Base-by-base conservation (phyloP, 23 tunicate genomes). In the Styela plicata region DNA sequence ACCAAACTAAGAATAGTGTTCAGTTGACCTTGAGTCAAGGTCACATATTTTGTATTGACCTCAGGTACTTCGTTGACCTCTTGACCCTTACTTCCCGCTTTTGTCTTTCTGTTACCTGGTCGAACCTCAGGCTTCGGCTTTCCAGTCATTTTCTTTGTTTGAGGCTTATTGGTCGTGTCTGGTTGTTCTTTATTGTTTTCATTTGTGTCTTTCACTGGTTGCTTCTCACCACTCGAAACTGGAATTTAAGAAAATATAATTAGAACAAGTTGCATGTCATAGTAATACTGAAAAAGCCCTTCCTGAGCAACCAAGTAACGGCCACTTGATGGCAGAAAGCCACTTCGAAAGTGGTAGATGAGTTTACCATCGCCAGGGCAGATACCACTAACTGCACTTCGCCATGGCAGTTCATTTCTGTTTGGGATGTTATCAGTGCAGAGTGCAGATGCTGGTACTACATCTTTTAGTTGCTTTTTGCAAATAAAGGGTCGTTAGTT, bases 21-120 rank as follows among this genome's bases (percentile, higher is more conserved):
- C 16, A 93, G 82, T 52, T 93, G 98, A 69, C 86, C 93, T 75
- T 93, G 94, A 33, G 98, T 93, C 34, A 93, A 66, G 21, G 98
- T 88, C 69, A 93, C 93, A 74, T 63, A 93, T 28, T 80, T 76
- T 0, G 98, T 71, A 31, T 88, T 89, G 74, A 88, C 82, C 18
- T 27, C 70, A 10, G 10, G 30, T 16, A 74, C 63, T 13, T 25
- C 71, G 1, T 74, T 25, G 71, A 25, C 44, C 19, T n/a, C 82
- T 24, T 77, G 32, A 33, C 85, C 33, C 28, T 37, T 52, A 28
- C 31, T 74, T 74, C 44, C 69, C 16, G 66, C 10, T 44, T 44
- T 44, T 44, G 13, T 7, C 57, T 30, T 79, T 5, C 29, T 63
- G 35, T 79, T 79, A 18, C 17, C 17, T 66, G 70, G 30, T 66